Conservation (phyloP, 2,888 invertebrate genomes). For the Lamproptera curius region DNA sequence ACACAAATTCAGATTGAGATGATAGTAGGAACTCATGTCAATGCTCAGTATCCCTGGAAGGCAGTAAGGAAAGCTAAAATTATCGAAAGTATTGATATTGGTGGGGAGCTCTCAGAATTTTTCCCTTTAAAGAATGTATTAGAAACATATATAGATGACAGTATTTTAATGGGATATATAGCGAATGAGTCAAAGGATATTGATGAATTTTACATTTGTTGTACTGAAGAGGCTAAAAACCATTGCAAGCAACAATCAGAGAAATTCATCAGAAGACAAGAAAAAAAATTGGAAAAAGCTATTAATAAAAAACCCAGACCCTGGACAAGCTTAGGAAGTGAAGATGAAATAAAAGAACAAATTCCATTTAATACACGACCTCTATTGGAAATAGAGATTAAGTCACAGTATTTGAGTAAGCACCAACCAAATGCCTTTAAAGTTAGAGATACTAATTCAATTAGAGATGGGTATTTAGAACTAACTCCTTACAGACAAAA, state of each 20-base stretch:
- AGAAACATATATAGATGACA: slow-evolving; percentile 54
- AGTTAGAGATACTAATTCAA: slow-evolving; percentile 74
- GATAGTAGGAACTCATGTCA: slow-evolving; percentile 82
- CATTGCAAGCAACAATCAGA: slow-evolving; percentile 71
- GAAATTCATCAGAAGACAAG: slow-evolving; percentile 75
- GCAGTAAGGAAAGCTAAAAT: slow-evolving; percentile 79
- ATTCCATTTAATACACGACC: slow-evolving; percentile 74
- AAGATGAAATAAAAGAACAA: slow-evolving; percentile 77
- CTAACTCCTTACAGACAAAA: slow-evolving; percentile 77
- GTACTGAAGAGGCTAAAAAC: slow-evolving; percentile 76
- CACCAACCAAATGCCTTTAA: slow-evolving; percentile 66
- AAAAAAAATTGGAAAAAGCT: slow-evolving; percentile 75
- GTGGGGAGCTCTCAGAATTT: slow-evolving; percentile 72
- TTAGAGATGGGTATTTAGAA: slow-evolving; percentile 84
- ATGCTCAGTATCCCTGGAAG: slow-evolving; percentile 86
- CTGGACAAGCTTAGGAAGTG: slow-evolving; percentile 83
- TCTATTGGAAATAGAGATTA: slow-evolving; percentile 82
- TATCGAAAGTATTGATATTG: slow-evolving; percentile 79
- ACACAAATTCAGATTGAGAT: slow-evolving; percentile 81
- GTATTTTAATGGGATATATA: slow-evolving; percentile 82
- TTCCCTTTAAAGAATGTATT: slow-evolving; percentile 54
- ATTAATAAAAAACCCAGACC: slow-evolving; percentile 73
- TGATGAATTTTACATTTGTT: slow-evolving; percentile 84
- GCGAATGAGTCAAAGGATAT: slow-evolving; percentile 78
- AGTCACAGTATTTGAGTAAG: slow-evolving; percentile 78